Percentiles rank a stretch among this genome's conserved stretches.
Evolutionary conservation across 1,140 invertebrate species (phyloP).

Genomic region (Lamellibrachia luymesi): DNA sequence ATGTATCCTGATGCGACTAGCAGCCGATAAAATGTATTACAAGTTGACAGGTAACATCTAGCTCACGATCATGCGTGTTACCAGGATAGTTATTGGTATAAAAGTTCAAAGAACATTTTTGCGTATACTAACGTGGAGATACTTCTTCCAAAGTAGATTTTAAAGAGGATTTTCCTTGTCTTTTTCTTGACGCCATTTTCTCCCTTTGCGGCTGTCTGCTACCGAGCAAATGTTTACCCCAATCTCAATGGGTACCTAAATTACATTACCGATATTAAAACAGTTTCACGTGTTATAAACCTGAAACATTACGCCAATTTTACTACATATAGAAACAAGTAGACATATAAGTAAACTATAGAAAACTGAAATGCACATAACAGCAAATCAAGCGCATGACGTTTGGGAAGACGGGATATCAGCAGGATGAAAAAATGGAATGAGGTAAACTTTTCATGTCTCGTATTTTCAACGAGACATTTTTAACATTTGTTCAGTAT

Average conservation of each 20-base stretch:
- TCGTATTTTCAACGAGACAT: neutral
- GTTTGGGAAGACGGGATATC: neutral
- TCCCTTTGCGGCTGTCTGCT: slow-evolving; percentile 18
- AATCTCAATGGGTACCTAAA: neutral
- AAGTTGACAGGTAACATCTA: slow-evolving; percentile 13
- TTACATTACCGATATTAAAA: neutral
- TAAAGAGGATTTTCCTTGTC: slow-evolving; percentile 12
- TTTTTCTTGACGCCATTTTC: slow-evolving; percentile 20
- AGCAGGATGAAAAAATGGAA: neutral
- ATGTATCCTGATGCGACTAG: neutral
- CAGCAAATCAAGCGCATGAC: neutral
- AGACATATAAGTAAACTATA: neutral
- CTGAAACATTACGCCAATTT: neutral
- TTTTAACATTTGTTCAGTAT: neutral
- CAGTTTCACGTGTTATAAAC: neutral
- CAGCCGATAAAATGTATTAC: neutral
- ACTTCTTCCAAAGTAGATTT: neutral
- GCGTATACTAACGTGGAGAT: neutral
- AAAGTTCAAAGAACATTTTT: slow-evolving; percentile 6
- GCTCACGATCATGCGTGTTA: neutral
- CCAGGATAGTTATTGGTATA: neutral
- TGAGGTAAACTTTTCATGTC: neutral
- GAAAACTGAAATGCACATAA: neutral
- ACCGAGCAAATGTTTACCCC: neutral
- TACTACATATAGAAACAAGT: neutral